These are phyloP conservation scores for Dendronephthya gigantea DNA, from an alignment of 64 coral and sea anemone genomes.

Conservation along the genomic window DNA sequence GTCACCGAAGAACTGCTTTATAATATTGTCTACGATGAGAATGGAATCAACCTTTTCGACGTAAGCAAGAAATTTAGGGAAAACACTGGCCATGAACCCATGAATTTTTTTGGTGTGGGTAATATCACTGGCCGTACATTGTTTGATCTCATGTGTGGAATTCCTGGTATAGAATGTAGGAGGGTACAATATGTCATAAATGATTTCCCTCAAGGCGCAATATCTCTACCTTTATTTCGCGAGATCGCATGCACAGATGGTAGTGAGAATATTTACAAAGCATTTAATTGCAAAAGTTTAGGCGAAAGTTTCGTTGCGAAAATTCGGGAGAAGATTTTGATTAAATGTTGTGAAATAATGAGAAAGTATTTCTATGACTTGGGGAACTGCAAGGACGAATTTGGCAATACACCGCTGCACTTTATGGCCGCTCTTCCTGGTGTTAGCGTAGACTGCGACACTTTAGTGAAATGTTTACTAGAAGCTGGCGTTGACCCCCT, in stretches of 20 bases:
- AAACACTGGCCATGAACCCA: background rate
- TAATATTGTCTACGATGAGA: background rate
- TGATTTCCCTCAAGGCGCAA: background rate
- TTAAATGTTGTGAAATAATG: constrained; percentile 5
- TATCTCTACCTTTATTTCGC: too few relatives aligned
- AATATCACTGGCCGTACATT: background rate
- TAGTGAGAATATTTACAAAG: background rate
- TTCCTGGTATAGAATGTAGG: background rate
- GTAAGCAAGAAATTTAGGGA: background rate
- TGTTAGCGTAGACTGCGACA: background rate
- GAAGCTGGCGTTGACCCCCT: background rate
- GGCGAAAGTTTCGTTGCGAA: background rate
- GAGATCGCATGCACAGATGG: too few relatives aligned
- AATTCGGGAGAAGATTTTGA: background rate
- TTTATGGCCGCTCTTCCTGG: background rate
- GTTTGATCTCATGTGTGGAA: background rate
- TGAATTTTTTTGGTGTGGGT: background rate
- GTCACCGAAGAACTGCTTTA: background rate
- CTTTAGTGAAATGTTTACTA: background rate
- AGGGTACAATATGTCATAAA: background rate
- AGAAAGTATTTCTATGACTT: background rate
- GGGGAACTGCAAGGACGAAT: background rate
- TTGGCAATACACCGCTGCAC: background rate
- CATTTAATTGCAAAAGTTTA: background rate
- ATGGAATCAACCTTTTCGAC: background rate